phyloP scores from a whole-genome alignment of 2,888 invertebrate genomes.

The Charanyca ferruginea region DNA sequence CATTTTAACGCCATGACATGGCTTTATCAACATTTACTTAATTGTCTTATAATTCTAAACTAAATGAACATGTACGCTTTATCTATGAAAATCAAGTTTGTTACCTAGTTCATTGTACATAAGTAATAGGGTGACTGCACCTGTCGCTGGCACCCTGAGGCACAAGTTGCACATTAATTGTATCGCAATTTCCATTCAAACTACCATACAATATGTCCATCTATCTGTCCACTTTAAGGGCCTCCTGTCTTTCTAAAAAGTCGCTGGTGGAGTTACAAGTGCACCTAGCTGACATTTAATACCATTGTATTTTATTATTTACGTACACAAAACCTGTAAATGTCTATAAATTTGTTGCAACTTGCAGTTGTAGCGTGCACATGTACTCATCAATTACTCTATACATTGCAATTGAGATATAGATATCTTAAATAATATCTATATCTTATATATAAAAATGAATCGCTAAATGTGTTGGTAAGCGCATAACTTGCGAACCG shows the following conservation, averaged over 20 bases:
- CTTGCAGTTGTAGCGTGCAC: conserved; percentile 35
- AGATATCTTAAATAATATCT: too few relatives aligned
- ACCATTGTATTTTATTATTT: conserved; percentile 62
- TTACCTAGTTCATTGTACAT: conserved; percentile 10
- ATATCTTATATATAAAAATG: too few relatives aligned
- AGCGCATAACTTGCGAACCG: too few relatives aligned
- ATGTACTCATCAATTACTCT: conserved; percentile 55
- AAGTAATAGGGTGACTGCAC: conserved; percentile 60
- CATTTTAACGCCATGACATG: conserved; percentile 25
- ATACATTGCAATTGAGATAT: neutral
- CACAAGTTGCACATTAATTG: conserved; percentile 71
- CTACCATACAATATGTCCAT: conserved; percentile 71
- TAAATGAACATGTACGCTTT: conserved; percentile 40
- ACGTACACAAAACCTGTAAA: conserved; percentile 47
- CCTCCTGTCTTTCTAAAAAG: conserved; percentile 76
- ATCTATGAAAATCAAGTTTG: conserved; percentile 54
- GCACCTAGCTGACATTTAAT: conserved; percentile 66
- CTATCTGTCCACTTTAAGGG: conserved; percentile 77
- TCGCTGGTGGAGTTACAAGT: conserved; percentile 23
- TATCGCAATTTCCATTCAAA: conserved; percentile 76
- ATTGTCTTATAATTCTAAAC: conserved; percentile 23
- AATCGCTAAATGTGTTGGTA: too few relatives aligned
- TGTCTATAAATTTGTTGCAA: conserved; percentile 44
- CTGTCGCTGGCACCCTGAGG: conserved; percentile 69
- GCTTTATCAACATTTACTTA: conserved; percentile 22